Evolutionary conservation across 2,113 vertebrate species (phyloP), one percentile per base, ranked within the genome.

Genomic region (Prunella fulvescens): DNA sequence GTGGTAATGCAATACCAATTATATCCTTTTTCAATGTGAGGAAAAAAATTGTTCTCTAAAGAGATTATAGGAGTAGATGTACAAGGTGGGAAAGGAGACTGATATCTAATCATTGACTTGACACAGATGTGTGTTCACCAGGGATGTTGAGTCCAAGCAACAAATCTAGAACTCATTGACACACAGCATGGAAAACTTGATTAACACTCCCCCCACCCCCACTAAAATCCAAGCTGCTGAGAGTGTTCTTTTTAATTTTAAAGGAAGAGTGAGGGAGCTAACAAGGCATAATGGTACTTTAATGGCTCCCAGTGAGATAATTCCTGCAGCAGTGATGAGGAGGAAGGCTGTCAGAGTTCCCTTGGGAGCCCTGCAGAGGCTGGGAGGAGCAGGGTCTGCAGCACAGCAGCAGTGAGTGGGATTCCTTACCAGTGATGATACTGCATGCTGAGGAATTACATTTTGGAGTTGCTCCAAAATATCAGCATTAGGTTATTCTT

Each of bases 151-250:
- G n/a, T 81, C 17, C 54, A 65, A 31, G 33, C 78, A 84, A 72
- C 33, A 74, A 78, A 93, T 78, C 44, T 51, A 91, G 40, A 37
- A 37, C 37, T 8, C 37, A 37, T 37, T 37, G 37, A 37, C 90
- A 54, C 19, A 24, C 19, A 76, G n/a, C 22, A 40, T 19, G 19
- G 48, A 71, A 67, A 56, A 37, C 23, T 31, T 42, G 35, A 37
- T 89, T 80, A 15, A 45, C 64, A 14, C 35, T 7, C 5, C 7
- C 1, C 6, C 9, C 9, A 5, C 5, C 8, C 4, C 8, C 4
- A 19, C 28, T 51, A 86, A 90, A 72, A 80, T 8, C 19, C 56
- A 76, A 72, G 53, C 48, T 72, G 72, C 61, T 65, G 53, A 67
- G 42, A 39, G 31, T 9, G 6, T 3, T 16, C 40, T 39, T 19